A percentile compares a stretch with the other conserved stretches of the same genome.
phyloP scores from a whole-genome alignment of 2,797 vertebrate species.

The Argyrosomus regius region DNA sequence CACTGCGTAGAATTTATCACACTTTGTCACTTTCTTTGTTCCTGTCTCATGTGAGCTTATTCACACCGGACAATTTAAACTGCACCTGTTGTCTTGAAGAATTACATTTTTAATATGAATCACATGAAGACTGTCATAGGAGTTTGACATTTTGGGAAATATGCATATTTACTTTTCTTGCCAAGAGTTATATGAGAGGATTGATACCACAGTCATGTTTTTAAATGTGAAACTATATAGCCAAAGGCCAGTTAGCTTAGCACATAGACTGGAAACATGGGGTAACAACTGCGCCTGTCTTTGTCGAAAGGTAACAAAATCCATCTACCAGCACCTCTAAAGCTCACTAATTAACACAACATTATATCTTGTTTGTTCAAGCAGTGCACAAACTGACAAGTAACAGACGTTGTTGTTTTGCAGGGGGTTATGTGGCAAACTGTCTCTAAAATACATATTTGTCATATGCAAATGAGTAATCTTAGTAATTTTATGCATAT shows the following conservation, averaged over 20 bases:
- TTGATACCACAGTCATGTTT: not conserved
- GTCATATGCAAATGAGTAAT: not conserved
- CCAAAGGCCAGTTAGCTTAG: not conserved
- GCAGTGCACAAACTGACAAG: not conserved
- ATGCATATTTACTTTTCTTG: not conserved
- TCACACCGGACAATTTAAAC: conserved; percentile 20
- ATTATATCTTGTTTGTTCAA: not conserved
- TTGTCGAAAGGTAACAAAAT: not conserved
- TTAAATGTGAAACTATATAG: not conserved
- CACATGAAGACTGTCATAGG: not conserved
- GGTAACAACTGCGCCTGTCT: not conserved
- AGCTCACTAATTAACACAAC: too few species aligned
- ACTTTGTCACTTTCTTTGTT: conserved; percentile 37
- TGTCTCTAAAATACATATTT: not conserved
- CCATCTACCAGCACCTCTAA: not conserved
- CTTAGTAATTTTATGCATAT: not conserved
- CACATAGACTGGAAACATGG: not conserved
- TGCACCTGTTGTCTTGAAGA: conserved; percentile 18
- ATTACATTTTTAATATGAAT: not conserved
- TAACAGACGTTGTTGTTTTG: not conserved
- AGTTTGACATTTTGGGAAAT: conserved; percentile 2
- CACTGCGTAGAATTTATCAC: conserved; percentile 45
- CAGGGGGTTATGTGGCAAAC: not conserved
- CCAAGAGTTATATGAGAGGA: not conserved
- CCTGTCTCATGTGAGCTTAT: not conserved